Evolutionary conservation across 1,140 invertebrate species (phyloP).

Genomic region (Delia radicum): DNA sequence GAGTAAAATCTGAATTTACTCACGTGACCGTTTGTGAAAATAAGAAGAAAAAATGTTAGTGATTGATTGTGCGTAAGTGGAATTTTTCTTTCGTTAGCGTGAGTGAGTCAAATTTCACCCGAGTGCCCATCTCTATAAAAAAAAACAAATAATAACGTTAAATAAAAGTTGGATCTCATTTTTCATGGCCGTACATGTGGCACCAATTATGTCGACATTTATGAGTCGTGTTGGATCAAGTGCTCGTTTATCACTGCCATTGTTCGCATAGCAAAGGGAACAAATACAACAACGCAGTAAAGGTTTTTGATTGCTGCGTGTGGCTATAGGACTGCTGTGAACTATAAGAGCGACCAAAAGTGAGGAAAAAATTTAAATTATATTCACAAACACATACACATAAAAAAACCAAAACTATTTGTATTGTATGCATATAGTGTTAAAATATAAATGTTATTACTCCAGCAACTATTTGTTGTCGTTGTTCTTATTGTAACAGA

Average conservation of each 20-base stretch:
- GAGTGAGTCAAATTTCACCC: too few relatives aligned
- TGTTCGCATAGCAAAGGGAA: not conserved
- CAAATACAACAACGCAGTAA: not conserved
- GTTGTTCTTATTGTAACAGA: not conserved
- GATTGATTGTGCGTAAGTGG: too few relatives aligned
- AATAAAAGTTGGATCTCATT: conserved; percentile 19
- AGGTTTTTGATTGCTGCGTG: not conserved
- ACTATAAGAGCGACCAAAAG: not conserved
- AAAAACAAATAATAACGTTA: not conserved
- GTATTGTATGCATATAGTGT: not conserved
- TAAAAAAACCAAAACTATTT: not conserved
- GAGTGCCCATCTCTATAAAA: too few relatives aligned
- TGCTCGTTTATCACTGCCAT: conserved; percentile 22
- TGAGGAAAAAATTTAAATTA: too few relatives aligned
- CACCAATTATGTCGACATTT: conserved; percentile 24
- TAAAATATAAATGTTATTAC: not conserved
- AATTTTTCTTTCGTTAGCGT: too few relatives aligned
- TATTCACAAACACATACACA: not conserved
- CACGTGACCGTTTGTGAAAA: not conserved
- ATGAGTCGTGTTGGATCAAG: conserved; percentile 23
- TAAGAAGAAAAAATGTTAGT: not conserved
- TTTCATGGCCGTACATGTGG: conserved; percentile 21
- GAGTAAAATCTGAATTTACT: too few relatives aligned
- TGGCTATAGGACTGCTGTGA: not conserved
- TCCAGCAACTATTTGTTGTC: not conserved